Evolutionary conservation across 1,140 invertebrate species (phyloP), one percentile per base, ranked within the genome.

Genomic region (Drosophila tropicalis): DNA sequence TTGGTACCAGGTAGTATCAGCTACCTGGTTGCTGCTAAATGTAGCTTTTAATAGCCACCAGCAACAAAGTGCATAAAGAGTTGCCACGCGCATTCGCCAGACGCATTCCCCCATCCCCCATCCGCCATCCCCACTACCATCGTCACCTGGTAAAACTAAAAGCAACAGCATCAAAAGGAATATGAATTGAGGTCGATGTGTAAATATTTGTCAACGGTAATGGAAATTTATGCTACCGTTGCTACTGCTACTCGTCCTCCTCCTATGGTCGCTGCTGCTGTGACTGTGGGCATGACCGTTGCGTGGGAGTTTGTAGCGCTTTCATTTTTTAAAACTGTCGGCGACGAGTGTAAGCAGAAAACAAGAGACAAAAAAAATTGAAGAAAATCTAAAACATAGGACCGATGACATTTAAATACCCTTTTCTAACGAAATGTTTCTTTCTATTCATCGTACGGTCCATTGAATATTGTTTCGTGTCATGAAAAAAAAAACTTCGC

Each of bases 171-270:
- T 89, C 84, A 89, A 89, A 89, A 89, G 81, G 84, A 89, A 89
- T 89, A 89, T 89, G 84, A 89, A 89, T 89, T 89, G 84, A 89
- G 85, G 84, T 89, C 84, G 84, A 89, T 89, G 84, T 89, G 84
- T 89, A 89, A 89, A 89, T 89, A 89, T 89, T 89, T 89, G 84
- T 89, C 84, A 89, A 89, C 84, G 84, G 84, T 89, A 89, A 89
- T 89, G 84, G 84, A 89, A 89, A 89, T 89, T 89, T 89, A 89
- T 89, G 84, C 84, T 84, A 70, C 73, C 73, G 73, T 70, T 63
- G 70, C 67, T 63, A 66, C 67, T 73, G 65, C 70, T 68, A 55
- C 41, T 4, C 56, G 29, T 51, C 57, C 39, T 67, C 29, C 29
- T 25, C 51, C 66, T 56, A 51, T 44, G 51, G 67, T 57, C 22